These are phyloP conservation scores for Brassicogethes aeneus DNA, from an alignment of 2,888 invertebrate species.

Conservation along the genomic window DNA sequence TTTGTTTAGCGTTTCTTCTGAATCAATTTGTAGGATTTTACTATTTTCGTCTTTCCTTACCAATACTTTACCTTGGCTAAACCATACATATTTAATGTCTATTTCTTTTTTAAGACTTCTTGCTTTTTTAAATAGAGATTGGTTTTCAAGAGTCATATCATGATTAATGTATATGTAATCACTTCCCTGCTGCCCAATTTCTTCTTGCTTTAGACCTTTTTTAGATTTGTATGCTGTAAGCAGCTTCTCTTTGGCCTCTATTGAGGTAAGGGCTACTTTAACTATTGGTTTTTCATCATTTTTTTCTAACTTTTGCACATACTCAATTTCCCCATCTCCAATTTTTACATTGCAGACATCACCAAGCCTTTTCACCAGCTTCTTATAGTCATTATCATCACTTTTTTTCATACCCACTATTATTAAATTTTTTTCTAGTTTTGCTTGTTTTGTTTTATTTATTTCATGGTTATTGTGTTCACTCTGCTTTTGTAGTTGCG, in stretches of 20 bases:
- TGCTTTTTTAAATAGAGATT: background rate
- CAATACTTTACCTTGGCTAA: background rate
- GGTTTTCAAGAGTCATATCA: slow-evolving; percentile 1
- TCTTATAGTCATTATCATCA: background rate
- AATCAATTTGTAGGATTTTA: background rate
- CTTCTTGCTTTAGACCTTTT: background rate
- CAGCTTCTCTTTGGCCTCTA: background rate
- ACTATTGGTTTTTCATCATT: background rate
- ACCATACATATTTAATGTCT: background rate
- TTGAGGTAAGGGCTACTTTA: background rate
- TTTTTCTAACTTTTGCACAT: background rate
- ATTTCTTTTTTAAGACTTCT: background rate
- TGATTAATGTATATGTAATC: background rate
- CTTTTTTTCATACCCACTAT: background rate
- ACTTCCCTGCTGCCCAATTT: background rate
- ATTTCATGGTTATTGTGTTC: background rate
- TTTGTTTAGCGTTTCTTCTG: background rate
- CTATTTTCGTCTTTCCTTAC: background rate
- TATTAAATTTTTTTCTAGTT: background rate
- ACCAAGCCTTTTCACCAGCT: background rate
- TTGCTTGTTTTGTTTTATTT: slow-evolving; percentile 1
- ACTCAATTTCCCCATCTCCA: background rate
- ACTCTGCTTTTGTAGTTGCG: background rate
- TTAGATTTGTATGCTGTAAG: background rate
- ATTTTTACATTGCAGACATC: background rate